Conservation (phyloP, 2,797 vertebrate species). For the Salarias fasciatus region DNA sequence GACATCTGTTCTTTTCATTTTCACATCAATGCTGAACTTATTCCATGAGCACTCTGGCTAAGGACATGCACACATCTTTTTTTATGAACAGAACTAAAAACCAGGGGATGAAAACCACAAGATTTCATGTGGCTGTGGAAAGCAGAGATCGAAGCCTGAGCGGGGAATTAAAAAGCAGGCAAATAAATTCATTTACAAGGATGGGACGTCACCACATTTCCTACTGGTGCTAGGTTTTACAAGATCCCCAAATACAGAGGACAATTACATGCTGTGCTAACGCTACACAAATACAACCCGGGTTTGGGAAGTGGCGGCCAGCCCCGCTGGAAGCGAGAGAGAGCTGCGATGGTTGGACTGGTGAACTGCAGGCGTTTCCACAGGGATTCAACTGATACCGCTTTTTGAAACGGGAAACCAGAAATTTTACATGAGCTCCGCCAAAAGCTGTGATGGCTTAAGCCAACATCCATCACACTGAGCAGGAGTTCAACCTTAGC, state of each 20-base stretch:
- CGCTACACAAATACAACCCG: constrained; percentile 72
- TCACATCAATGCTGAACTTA: constrained; percentile 47
- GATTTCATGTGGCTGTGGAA: constrained; percentile 65
- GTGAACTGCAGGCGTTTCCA: constrained; percentile 28
- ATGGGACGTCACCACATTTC: constrained; percentile 72
- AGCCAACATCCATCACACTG: constrained; percentile 8
- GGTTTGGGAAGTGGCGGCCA: constrained; percentile 45
- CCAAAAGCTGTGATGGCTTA: background rate
- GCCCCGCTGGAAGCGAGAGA: constrained; percentile 20
- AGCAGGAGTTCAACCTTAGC: background rate
- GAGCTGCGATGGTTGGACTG: constrained; percentile 17
- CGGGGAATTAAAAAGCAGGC: constrained; percentile 61
- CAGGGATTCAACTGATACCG: constrained; percentile 13
- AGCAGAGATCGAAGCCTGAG: constrained; percentile 51
- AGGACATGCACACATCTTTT: constrained; percentile 49
- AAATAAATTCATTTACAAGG: constrained; percentile 79
- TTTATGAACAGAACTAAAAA: constrained; percentile 73
- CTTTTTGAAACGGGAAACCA: constrained; percentile 12
- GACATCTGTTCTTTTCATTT: constrained; percentile 77
- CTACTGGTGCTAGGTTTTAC: constrained; percentile 71
- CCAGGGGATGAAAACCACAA: constrained; percentile 62
- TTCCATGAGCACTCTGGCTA: constrained; percentile 45
- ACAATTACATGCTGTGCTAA: constrained; percentile 77
- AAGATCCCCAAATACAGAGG: constrained; percentile 67
- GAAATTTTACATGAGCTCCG: constrained; percentile 4